These are phyloP conservation scores for Phoeniculus purpureus DNA, from an alignment of 2,797 vertebrate genomes.

Conservation along the genomic window DNA sequence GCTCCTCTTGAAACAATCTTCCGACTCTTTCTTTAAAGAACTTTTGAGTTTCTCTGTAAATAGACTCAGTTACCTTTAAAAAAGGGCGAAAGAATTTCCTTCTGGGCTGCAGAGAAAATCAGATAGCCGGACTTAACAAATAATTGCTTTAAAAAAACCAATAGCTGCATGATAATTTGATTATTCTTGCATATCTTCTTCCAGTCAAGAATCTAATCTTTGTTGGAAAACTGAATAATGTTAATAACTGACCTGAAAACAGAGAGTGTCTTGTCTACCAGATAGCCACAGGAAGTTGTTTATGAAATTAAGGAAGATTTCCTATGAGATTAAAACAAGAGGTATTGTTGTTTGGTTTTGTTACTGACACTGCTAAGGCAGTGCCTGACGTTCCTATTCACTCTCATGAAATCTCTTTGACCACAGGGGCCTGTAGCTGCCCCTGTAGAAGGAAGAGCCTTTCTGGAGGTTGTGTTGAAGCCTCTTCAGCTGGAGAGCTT, in stretches of 20 bases:
- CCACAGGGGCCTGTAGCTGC: neutral
- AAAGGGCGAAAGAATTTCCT: neutral
- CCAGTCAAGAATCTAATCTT: neutral
- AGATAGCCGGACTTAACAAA: neutral
- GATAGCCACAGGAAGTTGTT: conserved; percentile 46
- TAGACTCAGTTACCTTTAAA: neutral
- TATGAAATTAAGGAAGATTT: conserved; percentile 32
- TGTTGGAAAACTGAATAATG: neutral
- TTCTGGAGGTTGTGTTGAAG: neutral
- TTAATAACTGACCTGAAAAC: conserved; percentile 17
- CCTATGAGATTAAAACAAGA: conserved; percentile 10
- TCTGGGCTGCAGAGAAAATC: neutral
- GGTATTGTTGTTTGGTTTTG: neutral
- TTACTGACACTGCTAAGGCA: neutral
- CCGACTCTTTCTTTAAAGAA: neutral
- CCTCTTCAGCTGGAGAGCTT: neutral
- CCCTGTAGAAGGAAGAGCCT: neutral
- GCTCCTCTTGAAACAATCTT: neutral
- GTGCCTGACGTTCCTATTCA: neutral
- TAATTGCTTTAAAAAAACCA: neutral
- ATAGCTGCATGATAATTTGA: neutral
- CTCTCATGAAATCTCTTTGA: neutral
- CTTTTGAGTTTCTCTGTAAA: neutral
- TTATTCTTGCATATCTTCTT: conserved; percentile 2
- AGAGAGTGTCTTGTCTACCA: neutral